Base-by-base conservation (phyloP, 2,888 invertebrate species). In the Lasioglossum marginatum region DNA sequence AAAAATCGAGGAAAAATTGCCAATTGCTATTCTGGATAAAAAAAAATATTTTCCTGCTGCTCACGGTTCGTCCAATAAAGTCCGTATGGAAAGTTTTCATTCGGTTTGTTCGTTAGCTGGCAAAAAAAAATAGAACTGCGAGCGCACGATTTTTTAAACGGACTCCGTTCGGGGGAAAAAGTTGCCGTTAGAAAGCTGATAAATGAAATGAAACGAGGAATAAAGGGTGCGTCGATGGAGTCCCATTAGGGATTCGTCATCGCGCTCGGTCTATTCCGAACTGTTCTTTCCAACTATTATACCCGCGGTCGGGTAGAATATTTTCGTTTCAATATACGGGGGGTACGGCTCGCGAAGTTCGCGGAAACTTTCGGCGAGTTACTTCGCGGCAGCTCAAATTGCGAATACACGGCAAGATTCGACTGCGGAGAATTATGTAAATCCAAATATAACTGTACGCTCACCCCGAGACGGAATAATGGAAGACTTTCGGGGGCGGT, bases 401-500 rank as follows among this genome's bases (percentile, higher is more conserved):
- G 66, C 34, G 66, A 66, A 66, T 66, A 66, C 19, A 66, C 31
- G 34, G 66, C 34, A 31, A 66, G 66, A 66, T 66, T 66, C 66
- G 66, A 66, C 66, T 66, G 3, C 66, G 34, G 66, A 8, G 66
- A 66, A 66, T 66, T 66, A 66, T 66, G 66, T 66, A 66, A 66
- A 66, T 66, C 66, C 66, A 66, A 66, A 66, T 66, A 34, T 66
- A 66, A 66, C 66, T 66, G 66, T 66, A 31, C 66, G 66, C 16
- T 66, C 16, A 23, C 66, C 66, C 1, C 8, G 66, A 66, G 34
- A 31, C 2, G 66, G 8, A 66, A 66, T 66, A 66, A 66, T 34
- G 34, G 66, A 19, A 66, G 34, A 34, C 66, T 66, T 34, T 34
- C 31, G 34, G 19, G 16, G 14, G 27, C 14, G 60, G 14, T 27